Evolutionary conservation across 2,797 vertebrate genomes (phyloP), one percentile per base, ranked within the genome.

Genomic region (Podarcis lilfordi): DNA sequence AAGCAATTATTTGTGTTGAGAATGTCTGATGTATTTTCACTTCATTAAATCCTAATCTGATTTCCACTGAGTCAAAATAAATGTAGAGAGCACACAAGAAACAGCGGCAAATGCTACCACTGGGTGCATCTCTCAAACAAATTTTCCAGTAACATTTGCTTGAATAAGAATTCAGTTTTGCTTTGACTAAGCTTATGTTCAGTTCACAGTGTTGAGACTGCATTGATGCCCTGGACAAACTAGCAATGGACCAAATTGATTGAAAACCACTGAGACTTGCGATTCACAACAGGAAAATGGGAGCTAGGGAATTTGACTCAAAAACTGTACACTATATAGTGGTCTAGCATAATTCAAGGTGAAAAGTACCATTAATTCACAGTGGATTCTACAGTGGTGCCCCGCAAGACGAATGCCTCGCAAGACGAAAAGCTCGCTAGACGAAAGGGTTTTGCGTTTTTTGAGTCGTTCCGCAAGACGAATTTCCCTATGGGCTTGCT

Each of bases 61-160:
- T 71, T 90, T 85, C 79, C 79, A 89, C 19, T 72, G 69, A 90
- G 69, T 17, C n/a, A 92, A 83, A 85, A 80, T 82, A 78, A 86
- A 86, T 19, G 5, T 74, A 10, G 80, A 37, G 8, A 23, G 71
- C 45, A 32, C 55, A 79, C 55, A 84, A 77, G 66, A 64, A 35
- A 35, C 72, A 23, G 59, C 15, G 19, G 86, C 59, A 88, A 88
- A 82, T 68, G 1, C 25, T 32, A 55, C 8, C 72, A 80, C 27
- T 69, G 75, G 69, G 50, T 78, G 64, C 86, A 69, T 27, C 66
- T 27, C 64, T 79, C 3, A 82, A 85, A 75, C n/a, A 68, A 59
- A 71, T 37, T 68, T 72, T 37, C 27, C 50, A 81, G 7, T 32
- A 3, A 79, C 40, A 79, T 87, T 85, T 74, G 3, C 43, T 82